Evolutionary conservation across 2,113 vertebrate species (phyloP).

Genomic region (Haplochromis vanheusdeni): DNA sequence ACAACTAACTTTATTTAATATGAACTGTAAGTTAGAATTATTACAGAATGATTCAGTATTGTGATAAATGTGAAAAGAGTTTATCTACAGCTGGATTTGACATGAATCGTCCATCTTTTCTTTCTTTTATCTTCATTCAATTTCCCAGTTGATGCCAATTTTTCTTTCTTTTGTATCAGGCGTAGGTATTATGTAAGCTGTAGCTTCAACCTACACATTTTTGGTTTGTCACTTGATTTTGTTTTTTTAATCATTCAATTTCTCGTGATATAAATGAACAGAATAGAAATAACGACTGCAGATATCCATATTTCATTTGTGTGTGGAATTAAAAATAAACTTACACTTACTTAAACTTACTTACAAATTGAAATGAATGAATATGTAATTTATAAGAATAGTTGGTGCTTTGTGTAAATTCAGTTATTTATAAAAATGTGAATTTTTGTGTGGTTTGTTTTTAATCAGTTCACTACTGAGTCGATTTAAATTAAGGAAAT

Average conservation of each 20-base stretch:
- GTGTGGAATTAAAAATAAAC: neutral
- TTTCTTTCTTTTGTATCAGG: neutral
- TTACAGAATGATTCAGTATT: neutral
- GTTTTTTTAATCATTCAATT: neutral
- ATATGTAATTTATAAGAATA: neutral
- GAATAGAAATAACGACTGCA: neutral
- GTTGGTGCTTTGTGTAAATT: neutral
- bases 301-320: neutral
- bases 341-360: neutral
- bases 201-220: neutral
- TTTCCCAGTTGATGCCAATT: neutral
- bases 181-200: neutral
- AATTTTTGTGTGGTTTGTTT: neutral
- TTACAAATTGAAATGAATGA: neutral
- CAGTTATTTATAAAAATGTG: neutral
- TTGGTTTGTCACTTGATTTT: neutral
- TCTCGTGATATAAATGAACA: neutral
- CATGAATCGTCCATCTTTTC: neutral
- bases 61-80: neutral
- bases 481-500: neutral
- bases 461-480: neutral
- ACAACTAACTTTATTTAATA: neutral
- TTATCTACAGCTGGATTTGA: neutral
- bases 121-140: neutral
- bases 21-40: neutral